Evolutionary conservation across 2,888 invertebrate species (phyloP).

Genomic region (Habrosyne pyritoides): DNA sequence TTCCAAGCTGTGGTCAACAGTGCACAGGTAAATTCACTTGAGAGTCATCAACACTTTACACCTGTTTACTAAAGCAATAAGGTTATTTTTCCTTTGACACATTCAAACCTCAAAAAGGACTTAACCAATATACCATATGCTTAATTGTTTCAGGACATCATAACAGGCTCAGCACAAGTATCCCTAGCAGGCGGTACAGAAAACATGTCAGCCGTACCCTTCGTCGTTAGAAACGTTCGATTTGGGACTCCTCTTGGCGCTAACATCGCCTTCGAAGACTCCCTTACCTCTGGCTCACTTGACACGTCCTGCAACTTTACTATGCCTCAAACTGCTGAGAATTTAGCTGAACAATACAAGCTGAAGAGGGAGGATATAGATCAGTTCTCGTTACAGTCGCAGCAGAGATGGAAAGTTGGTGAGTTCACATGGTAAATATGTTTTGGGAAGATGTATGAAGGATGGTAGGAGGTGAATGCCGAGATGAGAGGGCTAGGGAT

Average conservation of each 20-base stretch:
- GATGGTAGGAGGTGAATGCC: too few species aligned
- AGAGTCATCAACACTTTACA: too few species aligned
- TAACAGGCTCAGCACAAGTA: slow-evolving; percentile 91
- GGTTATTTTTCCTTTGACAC: too few species aligned
- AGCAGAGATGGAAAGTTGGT: slow-evolving; percentile 94
- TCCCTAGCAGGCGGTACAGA: slow-evolving; percentile 96
- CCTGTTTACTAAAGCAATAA: too few species aligned
- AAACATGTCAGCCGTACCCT: slow-evolving; percentile 97
- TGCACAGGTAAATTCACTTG: slow-evolving; percentile 87
- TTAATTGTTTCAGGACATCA: slow-evolving; percentile 88
- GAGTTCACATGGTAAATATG: slow-evolving; percentile 23
- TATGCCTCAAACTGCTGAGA: slow-evolving; percentile 98
- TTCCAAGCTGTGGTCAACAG: slow-evolving; percentile 97
- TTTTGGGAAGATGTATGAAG: too few species aligned
- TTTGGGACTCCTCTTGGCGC: slow-evolving; percentile 93
- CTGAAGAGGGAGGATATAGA: slow-evolving; percentile 92
- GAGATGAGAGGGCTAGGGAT: too few species aligned
- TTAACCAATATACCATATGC: too few species aligned
- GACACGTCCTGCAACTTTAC: slow-evolving; percentile 95
- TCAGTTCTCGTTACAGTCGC: slow-evolving; percentile 92
- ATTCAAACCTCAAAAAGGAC: too few species aligned
- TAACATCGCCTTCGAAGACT: slow-evolving; percentile 91
- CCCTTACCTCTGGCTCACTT: slow-evolving; percentile 87
- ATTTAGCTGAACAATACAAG: slow-evolving; percentile 92
- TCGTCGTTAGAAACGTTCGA: slow-evolving; percentile 90